These are phyloP conservation scores for Aricia agestis DNA, from an alignment of 1,140 invertebrate genomes.

Conservation along the genomic window DNA sequence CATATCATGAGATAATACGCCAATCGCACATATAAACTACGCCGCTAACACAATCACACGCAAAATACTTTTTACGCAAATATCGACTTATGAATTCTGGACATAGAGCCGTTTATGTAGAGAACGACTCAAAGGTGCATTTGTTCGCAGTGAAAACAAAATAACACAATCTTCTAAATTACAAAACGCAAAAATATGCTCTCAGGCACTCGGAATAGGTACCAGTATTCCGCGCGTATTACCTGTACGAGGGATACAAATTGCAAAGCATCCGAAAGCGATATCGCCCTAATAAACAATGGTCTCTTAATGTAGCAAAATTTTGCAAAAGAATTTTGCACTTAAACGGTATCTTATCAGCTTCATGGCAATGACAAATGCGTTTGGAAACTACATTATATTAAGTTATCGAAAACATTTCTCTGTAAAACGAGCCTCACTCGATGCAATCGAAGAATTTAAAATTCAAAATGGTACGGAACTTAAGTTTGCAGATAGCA, in stretches of 20 bases:
- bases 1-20: conserved; percentile 39
- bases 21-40: conserved; percentile 36
- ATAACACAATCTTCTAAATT: not conserved
- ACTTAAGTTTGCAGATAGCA: no score
- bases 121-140: not conserved
- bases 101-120: not conserved
- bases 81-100: not conserved
- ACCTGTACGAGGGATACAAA: not conserved
- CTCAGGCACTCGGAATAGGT: not conserved
- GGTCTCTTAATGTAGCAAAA: conserved; percentile 22
- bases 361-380: conserved; percentile 34
- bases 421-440: not conserved
- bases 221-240: not conserved
- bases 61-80: conserved; percentile 13
- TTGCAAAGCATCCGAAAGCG: conserved; percentile 2
- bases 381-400: conserved; percentile 34
- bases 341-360: conserved; percentile 40
- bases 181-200: not conserved
- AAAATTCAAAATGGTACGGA: no score
- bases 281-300: conserved; percentile 20
- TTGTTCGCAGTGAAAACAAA: not conserved
- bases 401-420: conserved; percentile 17
- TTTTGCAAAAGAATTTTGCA: conserved; percentile 28
- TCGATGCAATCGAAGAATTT: not conserved
- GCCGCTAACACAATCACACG: conserved; percentile 16